Conservation (phyloP, 2,797 vertebrate species). For the Enteromius afrohamiltoni region DNA sequence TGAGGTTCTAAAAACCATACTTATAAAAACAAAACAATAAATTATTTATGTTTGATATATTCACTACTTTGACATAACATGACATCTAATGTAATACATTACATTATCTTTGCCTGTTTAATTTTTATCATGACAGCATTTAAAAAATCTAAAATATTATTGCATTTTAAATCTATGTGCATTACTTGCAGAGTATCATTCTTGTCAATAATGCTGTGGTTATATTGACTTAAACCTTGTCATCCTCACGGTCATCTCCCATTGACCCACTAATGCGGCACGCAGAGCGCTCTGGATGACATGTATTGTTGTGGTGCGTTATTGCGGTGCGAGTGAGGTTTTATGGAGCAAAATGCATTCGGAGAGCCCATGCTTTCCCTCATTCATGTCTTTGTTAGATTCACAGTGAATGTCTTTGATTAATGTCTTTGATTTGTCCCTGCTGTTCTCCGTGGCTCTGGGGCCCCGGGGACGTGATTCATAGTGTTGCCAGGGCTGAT, state of each 20-base stretch:
- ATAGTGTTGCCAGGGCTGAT: slow-evolving; percentile 63
- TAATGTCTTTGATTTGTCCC: slow-evolving; percentile 50
- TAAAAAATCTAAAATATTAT: not conserved
- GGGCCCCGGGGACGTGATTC: slow-evolving; percentile 51
- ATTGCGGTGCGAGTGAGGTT: not conserved
- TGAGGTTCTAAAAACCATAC: not conserved
- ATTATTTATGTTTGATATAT: not conserved
- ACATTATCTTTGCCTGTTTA: not conserved
- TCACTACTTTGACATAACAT: not conserved
- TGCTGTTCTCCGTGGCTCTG: slow-evolving; percentile 36
- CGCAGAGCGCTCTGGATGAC: not conserved
- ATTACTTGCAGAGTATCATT: slow-evolving; percentile 2
- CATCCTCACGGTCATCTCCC: slow-evolving; percentile 18
- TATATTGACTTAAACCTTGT: slow-evolving; percentile 33
- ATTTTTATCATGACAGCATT: not conserved
- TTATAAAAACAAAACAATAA: no score
- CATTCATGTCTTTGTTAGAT: slow-evolving; percentile 32
- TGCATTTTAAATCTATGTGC: slow-evolving; percentile 7
- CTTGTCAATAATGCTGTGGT: slow-evolving; percentile 21
- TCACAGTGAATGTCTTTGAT: slow-evolving; percentile 49
- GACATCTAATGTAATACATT: not conserved
- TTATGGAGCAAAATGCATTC: slow-evolving; percentile 2
- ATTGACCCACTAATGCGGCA: slow-evolving; percentile 19
- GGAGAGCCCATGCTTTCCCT: not conserved
- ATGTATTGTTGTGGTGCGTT: slow-evolving; percentile 13